Evolutionary conservation across 37 sponge, comb jelly and placozoan genomes (phyloP), one percentile per base, ranked within the genome.

Genomic region (Oscarella lobularis): DNA sequence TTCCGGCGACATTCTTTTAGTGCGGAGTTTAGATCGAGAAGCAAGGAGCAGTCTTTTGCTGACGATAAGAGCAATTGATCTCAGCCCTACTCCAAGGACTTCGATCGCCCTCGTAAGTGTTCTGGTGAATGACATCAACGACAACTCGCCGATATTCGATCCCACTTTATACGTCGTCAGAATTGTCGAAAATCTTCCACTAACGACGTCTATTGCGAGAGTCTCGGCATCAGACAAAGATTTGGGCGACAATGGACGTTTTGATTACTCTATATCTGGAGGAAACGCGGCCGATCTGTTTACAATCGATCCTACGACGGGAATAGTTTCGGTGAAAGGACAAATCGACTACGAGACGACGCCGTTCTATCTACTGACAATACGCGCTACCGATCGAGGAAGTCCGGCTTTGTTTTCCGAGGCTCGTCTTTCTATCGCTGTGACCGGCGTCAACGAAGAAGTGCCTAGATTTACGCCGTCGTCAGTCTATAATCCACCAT

Each of bases 291-390:
- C 31, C 27, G 14, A 32, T 20, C 78, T 41, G 37, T 78, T 78
- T 31, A 37, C 3, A 0, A 67, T 90, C 29, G 67, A 83, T 34
- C 0, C 75, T 31, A 31, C 0, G 20, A 78, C 75, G 39, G 91
- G 91, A 1, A 37, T 35, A 2, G 73, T 90, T 27, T 35, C 76
- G 29, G 66, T 86, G 6, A n/a, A 72, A 1, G 30, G 54, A 6
- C 27, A 73, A n/a, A 68, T 90, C 35, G 87, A 86, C 67, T 86
- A 81, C 38, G 91, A 86, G 38, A n/a, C n/a, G n/a, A 48, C 60
- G 9, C 60, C 9, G 20, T 27, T 48, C 9, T 48, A 48, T 20
- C 60, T 9, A 48, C 60, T 48, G 20, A 48, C 20, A 27, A 20
- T 48, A 20, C 9, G 14, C 14, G 60, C 60, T 27, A 48, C 60